These are phyloP conservation scores for Cheumatopsyche charites DNA, from an alignment of 1,140 invertebrate species.

Conservation along the genomic window DNA sequence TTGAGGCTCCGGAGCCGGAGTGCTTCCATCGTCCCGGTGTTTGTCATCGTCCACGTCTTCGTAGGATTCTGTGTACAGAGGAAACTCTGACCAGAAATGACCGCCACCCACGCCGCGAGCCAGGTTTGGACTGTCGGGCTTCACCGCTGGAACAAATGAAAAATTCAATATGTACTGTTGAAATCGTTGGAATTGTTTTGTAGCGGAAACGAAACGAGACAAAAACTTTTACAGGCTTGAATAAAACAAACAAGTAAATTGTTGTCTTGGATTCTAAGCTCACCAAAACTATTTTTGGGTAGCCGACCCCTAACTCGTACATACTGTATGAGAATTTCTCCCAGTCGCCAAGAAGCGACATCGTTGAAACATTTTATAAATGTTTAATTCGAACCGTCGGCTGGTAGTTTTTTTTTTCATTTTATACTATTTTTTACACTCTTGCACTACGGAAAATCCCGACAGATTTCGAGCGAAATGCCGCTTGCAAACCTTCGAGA, in stretches of 20 bases:
- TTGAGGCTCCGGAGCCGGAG: constrained; percentile 57
- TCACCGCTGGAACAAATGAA: constrained; percentile 36
- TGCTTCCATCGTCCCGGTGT: constrained; percentile 3
- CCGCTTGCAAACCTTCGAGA: constrained; percentile 1
- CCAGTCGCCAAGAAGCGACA: not conserved
- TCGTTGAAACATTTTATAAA: constrained; percentile 11
- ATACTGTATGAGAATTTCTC: constrained; percentile 17
- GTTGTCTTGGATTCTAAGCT: not conserved
- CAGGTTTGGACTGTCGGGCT: constrained; percentile 29
- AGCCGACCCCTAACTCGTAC: not conserved
- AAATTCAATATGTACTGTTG: not conserved
- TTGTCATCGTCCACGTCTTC: constrained; percentile 31
- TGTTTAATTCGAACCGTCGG: constrained; percentile 19
- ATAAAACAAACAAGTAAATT: not conserved
- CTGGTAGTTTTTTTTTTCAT: not conserved
- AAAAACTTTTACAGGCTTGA: constrained; percentile 7
- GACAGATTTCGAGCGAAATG: constrained; percentile 28
- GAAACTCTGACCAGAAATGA: constrained; percentile 43
- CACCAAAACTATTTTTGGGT: constrained; percentile 13
- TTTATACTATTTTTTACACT: not conserved
- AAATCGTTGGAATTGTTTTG: not conserved
- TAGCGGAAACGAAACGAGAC: not conserved
- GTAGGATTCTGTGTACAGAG: constrained; percentile 44
- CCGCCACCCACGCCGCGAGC: constrained; percentile 18
- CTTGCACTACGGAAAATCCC: constrained; percentile 6